These are phyloP conservation scores for Opisthocomus hoazin DNA, from an alignment of 2,113 vertebrate genomes.

Conservation along the genomic window DNA sequence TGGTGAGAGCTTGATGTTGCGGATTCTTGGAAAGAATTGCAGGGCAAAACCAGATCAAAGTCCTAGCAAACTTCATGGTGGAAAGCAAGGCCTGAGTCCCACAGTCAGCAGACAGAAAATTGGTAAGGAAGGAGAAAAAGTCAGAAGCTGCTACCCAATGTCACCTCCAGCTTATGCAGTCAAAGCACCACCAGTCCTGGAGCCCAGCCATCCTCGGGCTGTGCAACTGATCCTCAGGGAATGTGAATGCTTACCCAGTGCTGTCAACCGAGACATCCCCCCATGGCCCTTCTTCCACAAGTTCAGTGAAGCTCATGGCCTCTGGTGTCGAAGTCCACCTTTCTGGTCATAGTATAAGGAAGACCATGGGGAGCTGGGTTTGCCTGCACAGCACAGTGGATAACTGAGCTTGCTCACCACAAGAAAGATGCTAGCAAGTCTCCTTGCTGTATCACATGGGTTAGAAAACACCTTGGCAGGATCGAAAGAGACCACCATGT, in stretches of 20 bases:
- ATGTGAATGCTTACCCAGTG: not conserved
- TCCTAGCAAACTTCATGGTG: not conserved
- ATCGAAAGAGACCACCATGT: not conserved
- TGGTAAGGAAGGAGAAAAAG: not conserved
- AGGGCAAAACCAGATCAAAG: not conserved
- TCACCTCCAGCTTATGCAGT: not conserved
- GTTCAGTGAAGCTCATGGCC: not conserved
- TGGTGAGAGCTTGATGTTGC: fast-evolving
- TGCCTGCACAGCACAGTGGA: not conserved
- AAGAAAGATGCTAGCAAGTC: not conserved
- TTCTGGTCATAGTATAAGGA: too few species aligned
- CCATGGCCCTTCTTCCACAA: not conserved
- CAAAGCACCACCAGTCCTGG: not conserved
- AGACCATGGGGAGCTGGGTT: not conserved
- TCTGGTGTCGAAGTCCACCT: not conserved
- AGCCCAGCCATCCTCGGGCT: not conserved
- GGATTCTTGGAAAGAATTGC: not conserved
- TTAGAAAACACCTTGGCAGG: not conserved
- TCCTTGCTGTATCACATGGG: not conserved
- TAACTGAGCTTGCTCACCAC: not conserved
- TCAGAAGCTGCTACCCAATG: not conserved
- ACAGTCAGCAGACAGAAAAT: not conserved
- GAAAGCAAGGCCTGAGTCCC: not conserved
- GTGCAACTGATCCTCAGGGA: not conserved
- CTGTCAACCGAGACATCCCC: not conserved